Conservation (phyloP, 2,797 vertebrate species). For the Cygnus olor region DNA sequence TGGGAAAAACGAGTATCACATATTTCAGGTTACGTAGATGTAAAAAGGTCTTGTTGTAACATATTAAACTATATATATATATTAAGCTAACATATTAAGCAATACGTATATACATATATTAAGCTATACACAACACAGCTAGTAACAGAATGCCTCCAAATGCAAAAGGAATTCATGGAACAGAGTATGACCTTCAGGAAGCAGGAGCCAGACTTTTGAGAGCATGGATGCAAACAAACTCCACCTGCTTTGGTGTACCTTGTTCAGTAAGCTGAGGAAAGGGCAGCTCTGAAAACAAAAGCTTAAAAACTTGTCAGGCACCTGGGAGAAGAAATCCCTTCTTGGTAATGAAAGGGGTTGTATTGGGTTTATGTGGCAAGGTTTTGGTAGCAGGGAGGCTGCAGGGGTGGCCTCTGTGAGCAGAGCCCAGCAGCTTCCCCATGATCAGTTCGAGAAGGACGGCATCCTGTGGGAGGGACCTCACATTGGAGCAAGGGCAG, state of each 20-base stretch:
- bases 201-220: not conserved
- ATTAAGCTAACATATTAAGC: not conserved
- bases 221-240: not conserved
- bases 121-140: not conserved
- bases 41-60: not conserved
- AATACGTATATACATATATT: too few species aligned
- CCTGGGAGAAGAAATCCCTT: not conserved
- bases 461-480: too few species aligned
- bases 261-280: not conserved
- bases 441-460: too few species aligned
- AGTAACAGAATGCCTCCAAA: not conserved
- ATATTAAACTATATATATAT: not conserved
- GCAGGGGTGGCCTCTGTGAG: too few species aligned
- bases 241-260: not conserved
- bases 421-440: too few species aligned
- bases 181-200: not conserved
- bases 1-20: not conserved
- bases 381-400: too few species aligned
- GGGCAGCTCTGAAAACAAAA: not conserved
- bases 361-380: too few species aligned
- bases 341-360: not conserved
- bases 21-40: not conserved
- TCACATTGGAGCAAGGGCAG: too few species aligned
- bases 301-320: not conserved
- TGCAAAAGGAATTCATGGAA: not conserved